Base-by-base conservation (phyloP, 1,140 invertebrate genomes). In the Trichogramma pretiosum region DNA sequence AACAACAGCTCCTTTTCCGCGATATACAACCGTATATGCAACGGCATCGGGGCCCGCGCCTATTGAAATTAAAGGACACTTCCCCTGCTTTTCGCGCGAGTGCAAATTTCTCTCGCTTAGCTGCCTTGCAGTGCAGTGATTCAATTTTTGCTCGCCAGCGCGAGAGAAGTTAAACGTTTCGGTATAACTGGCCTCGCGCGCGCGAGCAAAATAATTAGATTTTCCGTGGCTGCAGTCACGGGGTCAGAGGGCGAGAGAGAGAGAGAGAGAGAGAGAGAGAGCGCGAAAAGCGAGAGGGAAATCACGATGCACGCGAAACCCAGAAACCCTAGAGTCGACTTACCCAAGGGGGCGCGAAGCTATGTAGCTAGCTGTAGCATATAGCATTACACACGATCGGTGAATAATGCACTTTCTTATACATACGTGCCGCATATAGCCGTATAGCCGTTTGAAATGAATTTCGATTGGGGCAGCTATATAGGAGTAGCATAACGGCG, bases 391-490 rank as follows among this genome's bases (percentile, higher is more conserved):
- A 40, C 37, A n/a, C 43, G 43, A 46, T 51, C 49, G 42, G 32
- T 45, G 38, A 51, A 51, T 46, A 51, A 51, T 51, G 43, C 43
- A 46, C 43, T 46, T 46, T 51, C 37, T 28, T 11, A n/a, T n/a
- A n/a, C n/a, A n/a, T n/a, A n/a, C n/a, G n/a, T n/a, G n/a, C n/a
- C n/a, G 36, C 18, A 28, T 18, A 24, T 30, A 34, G 11, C 16
- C 24, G 39, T 5, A 9, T 17, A 18, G 21, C 43, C 41, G 33
- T 37, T 46, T 30, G 32, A 46, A 46, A 51, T 51, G 49, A 51
- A 51, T 51, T 51, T 51, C 43, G 43, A 51, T 51, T 46, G 42
- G 49, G 28, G 33, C n/a, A n/a, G n/a, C n/a, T n/a, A n/a, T n/a
- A n/a, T n/a, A n/a, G n/a, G n/a, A n/a, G n/a, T n/a, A n/a, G n/a